Conservation (phyloP, 1,140 invertebrate genomes). For the Akabosia matsudoensis region DNA sequence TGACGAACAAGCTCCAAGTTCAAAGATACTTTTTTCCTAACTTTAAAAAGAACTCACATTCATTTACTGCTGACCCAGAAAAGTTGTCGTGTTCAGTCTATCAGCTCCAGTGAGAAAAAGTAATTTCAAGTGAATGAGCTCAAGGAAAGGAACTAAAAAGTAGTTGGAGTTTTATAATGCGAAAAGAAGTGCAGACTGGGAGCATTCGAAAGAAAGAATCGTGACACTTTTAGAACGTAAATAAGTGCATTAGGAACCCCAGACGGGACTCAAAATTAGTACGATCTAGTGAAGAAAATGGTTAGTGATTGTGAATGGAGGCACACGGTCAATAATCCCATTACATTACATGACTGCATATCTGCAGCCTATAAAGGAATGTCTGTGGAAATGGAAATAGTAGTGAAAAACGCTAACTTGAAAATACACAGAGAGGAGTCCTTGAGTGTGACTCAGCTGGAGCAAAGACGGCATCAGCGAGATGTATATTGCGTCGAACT, state of each 20-base stretch:
- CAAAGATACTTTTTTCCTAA: too few species aligned
- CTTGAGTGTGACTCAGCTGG: too few species aligned
- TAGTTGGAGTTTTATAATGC: not conserved
- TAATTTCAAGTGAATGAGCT: not conserved
- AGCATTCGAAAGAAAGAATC: not conserved
- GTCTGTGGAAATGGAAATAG: too few species aligned
- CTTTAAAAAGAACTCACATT: not conserved
- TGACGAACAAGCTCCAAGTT: too few species aligned
- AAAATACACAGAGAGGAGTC: too few species aligned
- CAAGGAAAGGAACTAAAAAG: not conserved
- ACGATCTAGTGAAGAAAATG: not conserved
- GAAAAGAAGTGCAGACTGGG: slow-evolving; percentile 1
- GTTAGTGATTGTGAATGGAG: not conserved
- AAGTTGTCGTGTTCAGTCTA: not conserved
- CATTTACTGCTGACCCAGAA: slow-evolving; percentile 14
- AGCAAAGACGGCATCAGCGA: too few species aligned
- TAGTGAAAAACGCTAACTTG: too few species aligned
- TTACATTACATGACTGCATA: slow-evolving; percentile 7
- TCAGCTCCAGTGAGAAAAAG: not conserved
- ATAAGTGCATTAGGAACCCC: not conserved
- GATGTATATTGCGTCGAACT: too few species aligned
- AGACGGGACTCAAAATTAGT: not conserved
- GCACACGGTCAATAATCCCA: slow-evolving; percentile 20
- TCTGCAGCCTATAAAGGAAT: not conserved
- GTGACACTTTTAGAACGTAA: slow-evolving; percentile 15